Evolutionary conservation across 2,797 vertebrate species (phyloP).

Genomic region (Steatocranus sp.): DNA sequence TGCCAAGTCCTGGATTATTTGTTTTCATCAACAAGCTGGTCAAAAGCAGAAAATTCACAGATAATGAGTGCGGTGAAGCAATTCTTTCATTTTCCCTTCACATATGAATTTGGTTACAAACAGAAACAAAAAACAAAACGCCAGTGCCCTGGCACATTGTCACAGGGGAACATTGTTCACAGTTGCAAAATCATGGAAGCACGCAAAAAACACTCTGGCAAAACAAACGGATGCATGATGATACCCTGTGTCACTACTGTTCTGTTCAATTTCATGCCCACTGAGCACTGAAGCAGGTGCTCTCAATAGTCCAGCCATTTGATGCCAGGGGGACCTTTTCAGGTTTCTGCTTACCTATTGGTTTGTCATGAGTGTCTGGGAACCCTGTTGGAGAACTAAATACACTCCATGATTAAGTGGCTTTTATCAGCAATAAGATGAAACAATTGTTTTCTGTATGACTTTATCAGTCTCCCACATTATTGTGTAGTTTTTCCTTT

Average conservation of each 20-base stretch:
- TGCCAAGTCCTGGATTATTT: neutral
- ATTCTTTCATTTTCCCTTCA: neutral
- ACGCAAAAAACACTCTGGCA: neutral
- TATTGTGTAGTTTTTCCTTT: neutral
- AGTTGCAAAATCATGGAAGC: neutral
- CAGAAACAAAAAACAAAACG: neutral
- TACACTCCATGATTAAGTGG: neutral
- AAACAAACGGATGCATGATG: slow-evolving; percentile 3
- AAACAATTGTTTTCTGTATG: neutral
- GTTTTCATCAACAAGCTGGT: neutral
- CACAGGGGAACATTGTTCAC: neutral
- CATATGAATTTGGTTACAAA: neutral
- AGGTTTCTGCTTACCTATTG: slow-evolving; percentile 27
- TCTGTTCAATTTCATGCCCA: slow-evolving; percentile 45
- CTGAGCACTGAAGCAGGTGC: slow-evolving; percentile 31
- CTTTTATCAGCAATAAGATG: neutral
- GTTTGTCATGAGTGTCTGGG: slow-evolving; percentile 10
- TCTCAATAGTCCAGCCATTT: neutral
- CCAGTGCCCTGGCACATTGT: neutral
- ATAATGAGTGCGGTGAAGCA: neutral
- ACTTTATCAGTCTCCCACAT: neutral
- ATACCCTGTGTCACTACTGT: slow-evolving; percentile 17
- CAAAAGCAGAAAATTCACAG: neutral
- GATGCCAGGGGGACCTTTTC: slow-evolving; percentile 16
- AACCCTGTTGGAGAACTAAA: slow-evolving; percentile 9